These are phyloP conservation scores for Rosalia funebris DNA, from an alignment of 2,888 invertebrate genomes.

Conservation along the genomic window DNA sequence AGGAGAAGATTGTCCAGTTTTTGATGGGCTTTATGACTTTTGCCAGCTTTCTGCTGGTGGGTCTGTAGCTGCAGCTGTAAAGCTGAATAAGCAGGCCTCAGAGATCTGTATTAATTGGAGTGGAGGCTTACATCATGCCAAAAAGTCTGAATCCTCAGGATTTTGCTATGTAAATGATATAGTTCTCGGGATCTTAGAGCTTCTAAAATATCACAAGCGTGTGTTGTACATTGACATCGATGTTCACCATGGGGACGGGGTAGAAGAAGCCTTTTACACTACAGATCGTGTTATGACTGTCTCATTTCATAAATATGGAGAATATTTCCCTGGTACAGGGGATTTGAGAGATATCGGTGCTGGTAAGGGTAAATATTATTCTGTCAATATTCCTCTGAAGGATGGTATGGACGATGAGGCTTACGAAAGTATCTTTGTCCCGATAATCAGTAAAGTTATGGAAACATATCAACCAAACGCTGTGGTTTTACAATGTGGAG, in stretches of 20 bases:
- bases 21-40: constrained; percentile 99
- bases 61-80: constrained; percentile 98
- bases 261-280: constrained; percentile 99
- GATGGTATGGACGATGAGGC: constrained; percentile 99
- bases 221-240: constrained; percentile 99
- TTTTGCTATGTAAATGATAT: constrained; percentile 99
- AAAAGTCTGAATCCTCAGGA: constrained; percentile 98
- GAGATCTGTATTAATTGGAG: constrained; percentile 99
- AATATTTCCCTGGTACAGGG: constrained; percentile 86
- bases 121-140: constrained; percentile 98
- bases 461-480: constrained; percentile 98
- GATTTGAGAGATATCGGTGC: constrained; percentile 80
- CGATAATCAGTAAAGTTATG: constrained; percentile 97
- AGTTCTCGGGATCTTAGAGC: constrained; percentile 94
- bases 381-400: constrained; percentile 96
- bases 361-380: constrained; percentile 97
- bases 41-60: constrained; percentile 97
- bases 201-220: constrained; percentile 96
- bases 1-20: constrained; percentile 99
- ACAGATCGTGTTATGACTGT: constrained; percentile 99
- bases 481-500: constrained; percentile 98
- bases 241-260: constrained; percentile 99
- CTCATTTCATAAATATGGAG: constrained; percentile 99
- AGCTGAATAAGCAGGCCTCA: constrained; percentile 97
- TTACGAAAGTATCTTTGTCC: constrained; percentile 95